Conservation (phyloP, 2,797 vertebrate genomes). For the Pangasius larnaudii region DNA sequence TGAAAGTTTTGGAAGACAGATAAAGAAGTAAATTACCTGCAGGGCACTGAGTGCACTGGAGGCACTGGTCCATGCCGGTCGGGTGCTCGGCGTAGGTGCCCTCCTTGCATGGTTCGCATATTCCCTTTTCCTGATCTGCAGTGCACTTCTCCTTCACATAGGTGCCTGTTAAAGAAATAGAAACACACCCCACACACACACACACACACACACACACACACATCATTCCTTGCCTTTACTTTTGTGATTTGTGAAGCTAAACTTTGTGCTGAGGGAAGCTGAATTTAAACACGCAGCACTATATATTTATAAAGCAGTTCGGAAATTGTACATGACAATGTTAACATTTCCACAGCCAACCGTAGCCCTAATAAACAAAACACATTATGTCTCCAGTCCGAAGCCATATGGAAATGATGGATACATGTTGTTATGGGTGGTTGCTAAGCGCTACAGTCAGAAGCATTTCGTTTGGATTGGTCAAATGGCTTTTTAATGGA, state of each 20-base stretch:
- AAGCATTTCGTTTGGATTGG: neutral
- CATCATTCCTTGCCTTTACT: neutral
- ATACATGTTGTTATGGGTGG: neutral
- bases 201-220: neutral
- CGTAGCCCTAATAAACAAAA: neutral
- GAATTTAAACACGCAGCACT: neutral
- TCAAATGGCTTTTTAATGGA: neutral
- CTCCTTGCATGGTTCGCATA: conserved; percentile 68
- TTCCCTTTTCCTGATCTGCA: conserved; percentile 65
- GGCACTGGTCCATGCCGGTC: conserved; percentile 79
- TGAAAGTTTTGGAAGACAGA: neutral
- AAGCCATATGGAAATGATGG: conserved; percentile 5
- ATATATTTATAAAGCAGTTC: neutral
- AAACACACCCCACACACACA: neutral
- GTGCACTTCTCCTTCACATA: conserved; percentile 74
- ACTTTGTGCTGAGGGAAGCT: neutral
- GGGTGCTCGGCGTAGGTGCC: conserved; percentile 80
- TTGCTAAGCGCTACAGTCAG: neutral
- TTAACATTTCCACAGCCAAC: neutral
- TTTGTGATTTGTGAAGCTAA: neutral
- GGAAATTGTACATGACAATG: neutral
- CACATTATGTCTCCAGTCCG: neutral
- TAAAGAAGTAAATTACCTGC: conserved; percentile 65
- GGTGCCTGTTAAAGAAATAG: conserved; percentile 65
- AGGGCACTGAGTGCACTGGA: conserved; percentile 79